phyloP scores from a whole-genome alignment of 2,113 vertebrate genomes.

The Cacatua alba region DNA sequence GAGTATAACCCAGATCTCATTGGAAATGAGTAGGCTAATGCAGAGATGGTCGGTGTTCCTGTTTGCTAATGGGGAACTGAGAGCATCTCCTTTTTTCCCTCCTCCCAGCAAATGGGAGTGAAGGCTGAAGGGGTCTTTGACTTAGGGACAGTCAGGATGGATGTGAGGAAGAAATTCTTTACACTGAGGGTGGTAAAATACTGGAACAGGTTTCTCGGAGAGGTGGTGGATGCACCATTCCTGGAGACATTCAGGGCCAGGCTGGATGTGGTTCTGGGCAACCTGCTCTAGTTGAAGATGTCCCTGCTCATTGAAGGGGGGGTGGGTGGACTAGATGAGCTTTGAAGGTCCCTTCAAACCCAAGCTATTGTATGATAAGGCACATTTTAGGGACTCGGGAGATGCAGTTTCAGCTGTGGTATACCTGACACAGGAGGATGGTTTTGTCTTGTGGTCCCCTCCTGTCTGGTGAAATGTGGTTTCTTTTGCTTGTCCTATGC shows the following conservation, averaged over 20 bases:
- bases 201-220: background rate
- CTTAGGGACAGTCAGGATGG: background rate
- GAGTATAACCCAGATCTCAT: background rate
- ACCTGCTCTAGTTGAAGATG: background rate
- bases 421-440: background rate
- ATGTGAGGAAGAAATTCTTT: background rate
- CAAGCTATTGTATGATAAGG: background rate
- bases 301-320: background rate
- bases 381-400: background rate
- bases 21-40: background rate
- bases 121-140: background rate
- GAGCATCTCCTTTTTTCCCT: background rate
- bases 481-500: background rate
- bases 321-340: background rate
- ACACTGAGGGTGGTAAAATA: background rate
- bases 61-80: background rate
- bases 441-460: accelerated
- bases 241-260: background rate
- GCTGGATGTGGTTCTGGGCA: background rate
- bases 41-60: background rate
- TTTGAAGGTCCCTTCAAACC: background rate
- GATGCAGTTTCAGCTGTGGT: background rate
- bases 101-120: background rate
- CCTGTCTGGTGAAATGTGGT: background rate
- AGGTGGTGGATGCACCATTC: background rate